These are phyloP conservation scores for Tetraneura akinire DNA, from an alignment of 1,140 invertebrate species.

Conservation along the genomic window DNA sequence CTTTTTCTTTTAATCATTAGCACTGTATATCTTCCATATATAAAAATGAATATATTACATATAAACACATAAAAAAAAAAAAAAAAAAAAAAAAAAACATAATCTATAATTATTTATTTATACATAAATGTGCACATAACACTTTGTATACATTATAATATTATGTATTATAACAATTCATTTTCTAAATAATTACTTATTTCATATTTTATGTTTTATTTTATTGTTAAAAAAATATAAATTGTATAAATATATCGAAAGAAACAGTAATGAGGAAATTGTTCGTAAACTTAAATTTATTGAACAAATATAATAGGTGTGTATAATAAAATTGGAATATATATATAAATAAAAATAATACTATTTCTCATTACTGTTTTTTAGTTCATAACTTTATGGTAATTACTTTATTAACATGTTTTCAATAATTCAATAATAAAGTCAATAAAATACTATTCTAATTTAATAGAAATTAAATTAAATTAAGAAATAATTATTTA, in stretches of 20 bases:
- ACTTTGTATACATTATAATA: background rate
- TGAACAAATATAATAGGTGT: background rate
- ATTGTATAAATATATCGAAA: background rate
- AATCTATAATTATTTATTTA: constrained; percentile 10
- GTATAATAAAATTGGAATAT: no score
- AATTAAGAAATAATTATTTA: background rate
- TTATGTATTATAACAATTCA: constrained; percentile 27
- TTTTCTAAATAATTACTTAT: constrained; percentile 14
- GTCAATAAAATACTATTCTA: background rate
- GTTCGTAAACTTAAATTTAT: background rate
- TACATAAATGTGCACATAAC: background rate
- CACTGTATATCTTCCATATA: constrained; percentile 27
- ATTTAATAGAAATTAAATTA: background rate
- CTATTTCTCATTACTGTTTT: no score
- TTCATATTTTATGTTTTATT: background rate
- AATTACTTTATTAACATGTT: constrained; percentile 9
- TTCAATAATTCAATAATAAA: background rate
- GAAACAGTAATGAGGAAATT: background rate
- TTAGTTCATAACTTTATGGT: no score
- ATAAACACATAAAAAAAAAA: background rate
- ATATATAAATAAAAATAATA: no score
- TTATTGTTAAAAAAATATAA: background rate
- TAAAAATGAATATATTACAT: background rate
- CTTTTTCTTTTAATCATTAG: constrained; percentile 8
- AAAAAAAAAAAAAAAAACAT: no score